A percentile compares a stretch with the other conserved stretches of the same genome.
These are phyloP conservation scores for Lasioglossum calceatum DNA, from an alignment of 2,888 invertebrate species.

Conservation along the genomic window DNA sequence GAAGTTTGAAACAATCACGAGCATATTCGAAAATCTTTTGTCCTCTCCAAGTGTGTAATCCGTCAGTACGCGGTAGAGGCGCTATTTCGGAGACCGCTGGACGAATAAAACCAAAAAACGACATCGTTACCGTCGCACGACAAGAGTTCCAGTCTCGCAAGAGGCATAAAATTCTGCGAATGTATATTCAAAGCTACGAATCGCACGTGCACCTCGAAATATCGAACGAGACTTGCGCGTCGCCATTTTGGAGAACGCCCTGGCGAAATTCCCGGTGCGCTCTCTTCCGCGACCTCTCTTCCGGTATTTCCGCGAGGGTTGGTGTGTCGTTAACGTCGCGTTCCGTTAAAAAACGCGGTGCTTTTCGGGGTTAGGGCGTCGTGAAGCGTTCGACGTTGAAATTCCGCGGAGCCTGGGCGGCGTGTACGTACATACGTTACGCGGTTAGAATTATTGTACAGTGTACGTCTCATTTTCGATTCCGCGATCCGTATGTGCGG, in stretches of 20 bases:
- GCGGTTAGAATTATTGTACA: conserved; percentile 40
- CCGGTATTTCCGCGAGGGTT: neutral
- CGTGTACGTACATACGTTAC: neutral
- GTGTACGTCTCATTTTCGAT: conserved; percentile 40
- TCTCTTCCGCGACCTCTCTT: neutral
- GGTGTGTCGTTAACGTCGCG: conserved; percentile 21
- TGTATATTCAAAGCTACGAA: neutral
- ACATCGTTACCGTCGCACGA: neutral
- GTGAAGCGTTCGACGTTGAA: conserved; percentile 27
- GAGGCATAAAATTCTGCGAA: neutral
- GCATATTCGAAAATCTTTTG: neutral
- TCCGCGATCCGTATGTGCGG: conserved; percentile 15
- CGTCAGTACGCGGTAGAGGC: no score
- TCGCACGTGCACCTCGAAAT: neutral
- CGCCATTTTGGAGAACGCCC: neutral
- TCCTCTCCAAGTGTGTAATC: neutral
- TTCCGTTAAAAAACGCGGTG: conserved; percentile 14
- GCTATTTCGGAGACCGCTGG: neutral
- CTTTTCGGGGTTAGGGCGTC: neutral
- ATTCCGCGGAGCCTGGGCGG: conserved; percentile 22
- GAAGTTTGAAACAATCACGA: neutral
- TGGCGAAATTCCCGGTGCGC: neutral
- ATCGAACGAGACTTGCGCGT: neutral
- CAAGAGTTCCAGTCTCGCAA: neutral
- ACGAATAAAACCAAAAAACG: neutral